phyloP scores from a whole-genome alignment of 2,113 vertebrate species.

The Lepidothrix coronata region DNA sequence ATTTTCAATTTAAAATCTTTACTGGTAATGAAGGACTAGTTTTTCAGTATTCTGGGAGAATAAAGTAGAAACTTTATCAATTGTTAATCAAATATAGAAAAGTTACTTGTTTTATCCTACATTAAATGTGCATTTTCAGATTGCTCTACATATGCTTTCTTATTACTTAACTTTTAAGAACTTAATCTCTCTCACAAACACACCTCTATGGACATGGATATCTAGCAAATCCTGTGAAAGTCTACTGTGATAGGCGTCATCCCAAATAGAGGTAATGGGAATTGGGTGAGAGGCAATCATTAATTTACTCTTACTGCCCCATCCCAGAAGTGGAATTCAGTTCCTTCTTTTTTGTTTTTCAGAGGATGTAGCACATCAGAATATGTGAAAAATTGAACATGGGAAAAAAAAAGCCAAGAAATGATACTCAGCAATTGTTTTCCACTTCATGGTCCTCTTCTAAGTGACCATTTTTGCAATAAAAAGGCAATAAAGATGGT shows the following conservation, averaged over 20 bases:
- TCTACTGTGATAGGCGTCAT: background rate
- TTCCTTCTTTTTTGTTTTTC: background rate
- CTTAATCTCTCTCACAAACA: background rate
- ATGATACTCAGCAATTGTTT: background rate
- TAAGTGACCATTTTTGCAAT: background rate
- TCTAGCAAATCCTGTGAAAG: background rate
- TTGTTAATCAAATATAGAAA: background rate
- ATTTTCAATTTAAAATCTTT: background rate
- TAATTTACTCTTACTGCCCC: background rate
- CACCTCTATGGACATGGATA: background rate
- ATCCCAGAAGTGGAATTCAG: background rate
- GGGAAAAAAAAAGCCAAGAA: background rate
- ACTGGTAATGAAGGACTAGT: background rate
- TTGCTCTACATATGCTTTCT: background rate
- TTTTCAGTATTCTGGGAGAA: background rate
- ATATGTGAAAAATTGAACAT: background rate
- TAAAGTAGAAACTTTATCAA: background rate
- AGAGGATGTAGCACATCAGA: background rate
- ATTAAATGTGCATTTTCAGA: background rate
- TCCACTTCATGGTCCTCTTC: background rate
- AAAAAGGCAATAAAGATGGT: background rate
- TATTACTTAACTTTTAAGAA: background rate
- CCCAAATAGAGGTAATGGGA: background rate
- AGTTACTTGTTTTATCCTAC: background rate
- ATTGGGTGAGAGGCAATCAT: background rate